Evolutionary conservation across 2,888 invertebrate species (phyloP).

Genomic region (Philopedon plagiatum): DNA sequence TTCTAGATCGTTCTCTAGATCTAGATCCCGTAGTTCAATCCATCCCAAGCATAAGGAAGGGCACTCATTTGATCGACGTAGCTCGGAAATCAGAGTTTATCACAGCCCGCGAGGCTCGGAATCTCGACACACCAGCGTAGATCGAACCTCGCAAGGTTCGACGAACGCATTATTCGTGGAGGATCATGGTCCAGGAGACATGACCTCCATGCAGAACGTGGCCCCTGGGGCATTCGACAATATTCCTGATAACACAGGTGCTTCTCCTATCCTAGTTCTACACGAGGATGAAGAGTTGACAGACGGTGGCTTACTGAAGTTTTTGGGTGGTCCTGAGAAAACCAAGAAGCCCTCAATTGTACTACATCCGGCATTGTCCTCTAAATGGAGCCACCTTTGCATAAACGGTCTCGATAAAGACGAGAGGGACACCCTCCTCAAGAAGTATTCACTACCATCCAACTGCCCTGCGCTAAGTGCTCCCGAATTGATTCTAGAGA

Average conservation of each 20-base stretch:
- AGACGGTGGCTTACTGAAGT: neutral
- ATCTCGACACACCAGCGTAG: slow-evolving; percentile 5
- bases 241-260: neutral
- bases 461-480: slow-evolving; percentile 10
- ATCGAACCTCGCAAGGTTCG: slow-evolving; percentile 17
- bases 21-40: neutral
- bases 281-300: slow-evolving; percentile 17
- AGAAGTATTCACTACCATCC: slow-evolving; percentile 21
- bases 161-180: neutral
- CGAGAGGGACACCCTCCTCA: neutral
- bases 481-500: slow-evolving; percentile 14
- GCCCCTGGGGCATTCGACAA: neutral
- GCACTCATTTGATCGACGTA: neutral
- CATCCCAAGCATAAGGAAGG: neutral
- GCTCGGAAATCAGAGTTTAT: neutral
- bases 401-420: slow-evolving; percentile 6
- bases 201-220: slow-evolving; percentile 4
- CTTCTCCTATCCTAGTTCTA: slow-evolving; percentile 4
- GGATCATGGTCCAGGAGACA: slow-evolving; percentile 8
- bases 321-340: slow-evolving; percentile 6
- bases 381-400: slow-evolving; percentile 10
- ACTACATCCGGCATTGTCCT: neutral
- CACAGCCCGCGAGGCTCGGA: slow-evolving; percentile 2
- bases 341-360: neutral
- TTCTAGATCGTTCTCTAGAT: neutral